Evolutionary conservation across 1,140 invertebrate genomes (phyloP).

Genomic region (Elymnias hypermnestra): DNA sequence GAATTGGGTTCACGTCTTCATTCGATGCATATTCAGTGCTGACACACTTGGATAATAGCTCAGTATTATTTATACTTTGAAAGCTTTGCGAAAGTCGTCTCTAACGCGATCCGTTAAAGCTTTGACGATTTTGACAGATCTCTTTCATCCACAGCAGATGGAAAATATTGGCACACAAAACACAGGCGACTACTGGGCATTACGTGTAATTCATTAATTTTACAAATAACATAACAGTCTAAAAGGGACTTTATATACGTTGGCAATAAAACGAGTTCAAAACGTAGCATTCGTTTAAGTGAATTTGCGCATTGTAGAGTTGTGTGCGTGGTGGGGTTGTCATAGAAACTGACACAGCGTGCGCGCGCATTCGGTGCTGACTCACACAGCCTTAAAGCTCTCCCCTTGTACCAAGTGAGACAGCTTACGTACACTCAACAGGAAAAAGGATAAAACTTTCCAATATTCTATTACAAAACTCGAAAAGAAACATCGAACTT

Average conservation of each 20-base stretch:
- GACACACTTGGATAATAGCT: conserved; percentile 21
- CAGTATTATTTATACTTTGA: conserved; percentile 15
- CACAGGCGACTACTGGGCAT: conserved; percentile 60
- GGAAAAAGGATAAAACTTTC: no score
- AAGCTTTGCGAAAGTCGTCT: conserved; percentile 16
- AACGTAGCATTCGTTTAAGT: conserved; percentile 28
- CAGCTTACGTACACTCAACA: conserved; percentile 36
- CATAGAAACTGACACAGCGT: conserved; percentile 71
- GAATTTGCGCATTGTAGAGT: conserved; percentile 58
- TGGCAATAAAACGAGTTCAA: conserved; percentile 25
- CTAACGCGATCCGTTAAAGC: conserved; percentile 16
- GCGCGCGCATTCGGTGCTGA: conserved; percentile 63
- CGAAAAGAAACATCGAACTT: no score
- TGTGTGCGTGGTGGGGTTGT: conserved; percentile 68
- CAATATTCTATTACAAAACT: no score
- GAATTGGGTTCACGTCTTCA: conserved; percentile 13
- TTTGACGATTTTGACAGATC: conserved; percentile 34
- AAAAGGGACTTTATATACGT: conserved; percentile 27
- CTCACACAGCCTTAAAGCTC: conserved; percentile 36
- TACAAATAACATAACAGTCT: conserved; percentile 27
- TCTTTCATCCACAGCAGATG: conserved; percentile 38
- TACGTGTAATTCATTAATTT: conserved; percentile 71
- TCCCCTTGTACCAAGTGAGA: conserved; percentile 54
- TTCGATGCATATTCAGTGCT: conserved; percentile 21
- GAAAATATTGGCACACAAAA: conserved; percentile 66